Evolutionary conservation across 2,797 vertebrate species (phyloP).

Genomic region (Pygocentrus nattereri): DNA sequence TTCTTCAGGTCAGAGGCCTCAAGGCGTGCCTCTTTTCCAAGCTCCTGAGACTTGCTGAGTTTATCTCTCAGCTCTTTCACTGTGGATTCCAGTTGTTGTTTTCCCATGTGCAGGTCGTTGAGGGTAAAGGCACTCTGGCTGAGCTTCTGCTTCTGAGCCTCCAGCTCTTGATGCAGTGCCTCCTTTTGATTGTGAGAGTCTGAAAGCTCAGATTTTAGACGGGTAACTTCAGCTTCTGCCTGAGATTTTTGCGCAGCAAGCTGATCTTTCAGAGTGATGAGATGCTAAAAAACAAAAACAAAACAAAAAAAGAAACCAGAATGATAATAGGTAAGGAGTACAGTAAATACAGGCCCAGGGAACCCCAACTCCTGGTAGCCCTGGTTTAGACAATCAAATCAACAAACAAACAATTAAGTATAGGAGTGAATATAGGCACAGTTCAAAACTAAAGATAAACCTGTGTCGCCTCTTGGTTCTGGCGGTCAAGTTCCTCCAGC

Average conservation of each 20-base stretch:
- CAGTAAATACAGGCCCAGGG: no score
- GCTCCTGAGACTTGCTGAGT: slow-evolving; percentile 79
- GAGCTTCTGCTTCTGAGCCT: slow-evolving; percentile 82
- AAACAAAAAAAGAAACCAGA: slow-evolving; percentile 54
- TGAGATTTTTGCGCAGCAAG: slow-evolving; percentile 84
- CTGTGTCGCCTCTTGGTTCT: slow-evolving; percentile 96
- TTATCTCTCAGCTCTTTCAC: slow-evolving; percentile 84
- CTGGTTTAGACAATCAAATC: not conserved
- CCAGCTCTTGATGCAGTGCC: slow-evolving; percentile 78
- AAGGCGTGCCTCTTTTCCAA: slow-evolving; percentile 71
- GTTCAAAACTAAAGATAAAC: slow-evolving; percentile 66
- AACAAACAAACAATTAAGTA: not conserved
- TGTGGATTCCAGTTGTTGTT: slow-evolving; percentile 83
- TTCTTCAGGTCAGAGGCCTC: slow-evolving; percentile 81
- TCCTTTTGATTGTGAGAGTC: slow-evolving; percentile 79
- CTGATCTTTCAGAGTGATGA: slow-evolving; percentile 92
- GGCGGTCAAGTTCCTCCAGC: slow-evolving; percentile 92
- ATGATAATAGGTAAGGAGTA: slow-evolving; percentile 7
- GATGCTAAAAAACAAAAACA: slow-evolving; percentile 86
- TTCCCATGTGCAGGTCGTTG: slow-evolving; percentile 86
- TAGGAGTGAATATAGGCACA: no score
- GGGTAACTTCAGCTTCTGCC: slow-evolving; percentile 72
- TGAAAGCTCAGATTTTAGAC: slow-evolving; percentile 79
- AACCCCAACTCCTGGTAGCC: no score
- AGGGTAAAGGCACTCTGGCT: slow-evolving; percentile 84